Conservation (phyloP, 2,888 invertebrate species). For the Leptinotarsa peninsularis region DNA sequence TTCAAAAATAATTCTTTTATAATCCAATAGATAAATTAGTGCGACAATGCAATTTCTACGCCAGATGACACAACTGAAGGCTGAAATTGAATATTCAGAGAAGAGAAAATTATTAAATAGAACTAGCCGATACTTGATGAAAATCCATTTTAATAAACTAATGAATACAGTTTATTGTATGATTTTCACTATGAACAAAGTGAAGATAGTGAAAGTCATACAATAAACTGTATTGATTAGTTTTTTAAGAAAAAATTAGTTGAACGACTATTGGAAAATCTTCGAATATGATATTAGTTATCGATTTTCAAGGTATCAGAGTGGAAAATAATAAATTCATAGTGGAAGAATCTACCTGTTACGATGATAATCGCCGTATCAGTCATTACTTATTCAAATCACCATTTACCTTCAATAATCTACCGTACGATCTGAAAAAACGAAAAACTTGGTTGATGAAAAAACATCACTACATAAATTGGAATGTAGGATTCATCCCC, state of each 20-base stretch:
- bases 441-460: not conserved
- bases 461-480: conserved; percentile 21
- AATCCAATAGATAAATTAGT: too few species aligned
- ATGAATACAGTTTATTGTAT: too few species aligned
- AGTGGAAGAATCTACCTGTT: not conserved
- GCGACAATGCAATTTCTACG: too few species aligned
- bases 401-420: conserved; percentile 4
- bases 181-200: too few species aligned
- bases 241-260: not conserved
- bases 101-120: not conserved
- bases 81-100: conserved; percentile 12
- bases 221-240: too few species aligned
- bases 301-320: conserved; percentile 13
- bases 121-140: too few species aligned
- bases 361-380: not conserved
- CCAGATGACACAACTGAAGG: not conserved
- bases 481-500: too few species aligned
- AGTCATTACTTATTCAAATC: conserved; percentile 14
- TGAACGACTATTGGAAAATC: not conserved
- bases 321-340: not conserved
- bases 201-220: too few species aligned
- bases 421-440: conserved; percentile 17
- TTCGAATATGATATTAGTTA: not conserved
- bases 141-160: too few species aligned
- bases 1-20: too few species aligned